These are phyloP conservation scores for Serinus canaria DNA, from an alignment of 2,113 vertebrate species.

Conservation along the genomic window DNA sequence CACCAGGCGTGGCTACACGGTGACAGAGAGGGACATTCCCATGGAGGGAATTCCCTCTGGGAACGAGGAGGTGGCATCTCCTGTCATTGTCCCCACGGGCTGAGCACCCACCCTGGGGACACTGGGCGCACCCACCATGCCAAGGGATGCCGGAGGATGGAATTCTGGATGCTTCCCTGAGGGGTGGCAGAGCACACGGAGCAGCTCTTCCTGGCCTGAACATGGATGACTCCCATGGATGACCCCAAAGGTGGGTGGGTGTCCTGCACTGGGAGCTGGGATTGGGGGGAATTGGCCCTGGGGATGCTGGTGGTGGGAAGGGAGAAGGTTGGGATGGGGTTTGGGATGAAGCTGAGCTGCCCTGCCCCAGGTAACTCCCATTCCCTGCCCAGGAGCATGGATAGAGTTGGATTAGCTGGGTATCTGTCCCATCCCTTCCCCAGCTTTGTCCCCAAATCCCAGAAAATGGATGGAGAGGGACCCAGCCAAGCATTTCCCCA, in stretches of 20 bases:
- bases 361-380: rapidly evolving
- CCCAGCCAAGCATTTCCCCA: neutral
- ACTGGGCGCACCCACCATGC: neutral
- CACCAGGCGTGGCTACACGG: rapidly evolving
- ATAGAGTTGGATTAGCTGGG: neutral
- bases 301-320: neutral
- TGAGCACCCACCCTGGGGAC: neutral
- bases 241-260: neutral
- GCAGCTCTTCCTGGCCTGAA: neutral
- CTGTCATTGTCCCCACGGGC: neutral
- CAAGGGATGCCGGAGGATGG: neutral
- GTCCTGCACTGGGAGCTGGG: rapidly evolving
- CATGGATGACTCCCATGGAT: neutral
- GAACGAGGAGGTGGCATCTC: neutral
- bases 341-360: neutral
- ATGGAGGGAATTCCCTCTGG: neutral
- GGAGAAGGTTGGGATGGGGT: neutral
- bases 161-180: rapidly evolving
- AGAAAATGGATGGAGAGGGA: no score
- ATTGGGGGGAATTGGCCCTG: neutral
- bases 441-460: neutral
- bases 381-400: neutral
- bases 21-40: rapidly evolving
- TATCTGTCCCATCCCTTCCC: neutral
- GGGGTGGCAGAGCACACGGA: rapidly evolving